phyloP scores from a whole-genome alignment of 2,113 vertebrate genomes.

The Perca flavescens region DNA sequence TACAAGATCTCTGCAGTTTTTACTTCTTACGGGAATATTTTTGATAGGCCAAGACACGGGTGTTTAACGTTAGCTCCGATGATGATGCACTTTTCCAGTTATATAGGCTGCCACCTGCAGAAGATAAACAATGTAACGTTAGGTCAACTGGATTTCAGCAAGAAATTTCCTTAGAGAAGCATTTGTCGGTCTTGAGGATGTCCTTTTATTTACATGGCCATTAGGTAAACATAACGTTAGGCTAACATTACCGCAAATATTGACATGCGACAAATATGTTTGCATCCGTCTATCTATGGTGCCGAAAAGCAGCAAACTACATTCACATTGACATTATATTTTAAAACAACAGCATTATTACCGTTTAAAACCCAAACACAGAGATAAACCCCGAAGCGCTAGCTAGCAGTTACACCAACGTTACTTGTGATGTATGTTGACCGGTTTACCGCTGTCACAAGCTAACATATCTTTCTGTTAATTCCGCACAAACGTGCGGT shows the following conservation, averaged over 20 bases:
- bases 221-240: not conserved
- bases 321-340: accelerated
- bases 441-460: constrained; percentile 3
- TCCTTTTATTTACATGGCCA: not conserved
- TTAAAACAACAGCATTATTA: not conserved
- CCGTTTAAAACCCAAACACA: not conserved
- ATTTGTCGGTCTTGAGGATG: not conserved
- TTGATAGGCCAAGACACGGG: not conserved
- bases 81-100: constrained; percentile 53
- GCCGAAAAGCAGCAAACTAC: no score
- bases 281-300: not conserved
- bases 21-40: not conserved
- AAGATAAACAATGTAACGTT: not conserved
- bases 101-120: constrained; percentile 48
- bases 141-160: not conserved
- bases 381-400: not conserved
- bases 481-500: not conserved
- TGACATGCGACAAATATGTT: not conserved
- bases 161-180: not conserved
- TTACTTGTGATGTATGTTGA: not conserved
- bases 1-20: not conserved
- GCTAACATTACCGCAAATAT: not conserved
- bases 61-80: constrained; percentile 20
- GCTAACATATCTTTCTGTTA: not conserved
- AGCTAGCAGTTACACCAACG: no score